Evolutionary conservation across 2,797 vertebrate genomes (phyloP).

Genomic region (Sciurus carolinensis): DNA sequence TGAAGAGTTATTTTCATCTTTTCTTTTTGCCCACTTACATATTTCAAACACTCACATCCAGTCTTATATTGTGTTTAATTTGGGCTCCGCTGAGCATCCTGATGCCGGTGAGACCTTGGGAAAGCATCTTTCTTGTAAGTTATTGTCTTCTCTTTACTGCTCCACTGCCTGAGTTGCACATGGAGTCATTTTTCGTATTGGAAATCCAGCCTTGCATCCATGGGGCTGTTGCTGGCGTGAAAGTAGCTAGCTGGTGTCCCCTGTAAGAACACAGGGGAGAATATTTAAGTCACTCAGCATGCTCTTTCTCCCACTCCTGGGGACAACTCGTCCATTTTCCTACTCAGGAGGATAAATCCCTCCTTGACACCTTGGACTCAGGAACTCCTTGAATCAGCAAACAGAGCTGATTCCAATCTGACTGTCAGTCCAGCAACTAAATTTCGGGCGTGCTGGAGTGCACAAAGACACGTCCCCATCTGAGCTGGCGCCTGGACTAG

Average conservation of each 20-base stretch:
- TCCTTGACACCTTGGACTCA: conserved; percentile 54
- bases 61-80: conserved; percentile 65
- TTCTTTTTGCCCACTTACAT: conserved; percentile 24
- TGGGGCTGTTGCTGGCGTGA: not conserved
- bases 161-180: conserved; percentile 79
- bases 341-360: conserved; percentile 51
- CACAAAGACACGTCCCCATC: not conserved
- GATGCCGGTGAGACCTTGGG: conserved; percentile 64
- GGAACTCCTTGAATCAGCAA: conserved; percentile 33
- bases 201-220: conserved; percentile 72
- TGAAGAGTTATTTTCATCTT: not conserved
- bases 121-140: conserved; percentile 78
- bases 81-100: conserved; percentile 51
- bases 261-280: conserved; percentile 60
- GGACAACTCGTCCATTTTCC: conserved; percentile 56
- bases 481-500: not conserved
- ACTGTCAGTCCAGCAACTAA: not conserved
- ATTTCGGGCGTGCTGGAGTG: not conserved
- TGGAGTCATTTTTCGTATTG: conserved; percentile 85
- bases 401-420: conserved; percentile 46
- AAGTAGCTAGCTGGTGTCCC: conserved; percentile 75
- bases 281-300: conserved; percentile 43
- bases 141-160: conserved; percentile 80
- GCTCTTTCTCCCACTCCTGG: conserved; percentile 59
- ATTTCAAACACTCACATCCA: not conserved